phyloP scores from a whole-genome alignment of 2,797 vertebrate genomes.

The Mionectes olivaceus region DNA sequence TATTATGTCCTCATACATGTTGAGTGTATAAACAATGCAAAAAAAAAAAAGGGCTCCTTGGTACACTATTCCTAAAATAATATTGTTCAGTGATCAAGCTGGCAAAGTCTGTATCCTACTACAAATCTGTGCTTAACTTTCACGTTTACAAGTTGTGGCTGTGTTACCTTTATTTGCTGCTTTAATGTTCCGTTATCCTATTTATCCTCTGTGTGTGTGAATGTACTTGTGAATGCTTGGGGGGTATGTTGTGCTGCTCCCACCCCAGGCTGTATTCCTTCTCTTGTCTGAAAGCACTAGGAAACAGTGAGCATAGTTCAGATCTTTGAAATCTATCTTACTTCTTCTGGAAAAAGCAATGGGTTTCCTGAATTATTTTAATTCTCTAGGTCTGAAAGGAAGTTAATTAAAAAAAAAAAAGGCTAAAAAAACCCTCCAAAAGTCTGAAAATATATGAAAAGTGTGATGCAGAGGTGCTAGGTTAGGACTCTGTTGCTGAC shows the following conservation, averaged over 20 bases:
- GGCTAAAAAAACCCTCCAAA: accelerated
- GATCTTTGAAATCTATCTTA: background rate
- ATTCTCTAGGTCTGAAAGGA: background rate
- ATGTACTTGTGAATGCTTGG: background rate
- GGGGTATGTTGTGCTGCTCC: background rate
- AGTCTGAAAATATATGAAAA: background rate
- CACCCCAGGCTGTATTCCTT: background rate
- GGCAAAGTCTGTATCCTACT: background rate
- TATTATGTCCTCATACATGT: background rate
- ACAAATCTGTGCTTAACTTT: background rate
- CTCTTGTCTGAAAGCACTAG: background rate
- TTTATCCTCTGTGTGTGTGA: accelerated
- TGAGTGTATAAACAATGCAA: background rate
- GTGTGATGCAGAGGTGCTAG: background rate
- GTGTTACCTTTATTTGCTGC: background rate
- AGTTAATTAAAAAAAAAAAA: background rate
- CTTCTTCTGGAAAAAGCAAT: background rate
- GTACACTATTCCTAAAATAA: background rate
- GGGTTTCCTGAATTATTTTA: background rate
- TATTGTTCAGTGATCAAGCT: background rate
- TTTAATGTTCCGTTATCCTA: background rate
- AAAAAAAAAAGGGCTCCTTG: background rate
- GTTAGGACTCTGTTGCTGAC: background rate
- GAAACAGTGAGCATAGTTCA: accelerated
- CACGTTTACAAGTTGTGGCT: background rate